Conservation (phyloP, 2,113 vertebrate species). For the Neodon shergylaensis region DNA sequence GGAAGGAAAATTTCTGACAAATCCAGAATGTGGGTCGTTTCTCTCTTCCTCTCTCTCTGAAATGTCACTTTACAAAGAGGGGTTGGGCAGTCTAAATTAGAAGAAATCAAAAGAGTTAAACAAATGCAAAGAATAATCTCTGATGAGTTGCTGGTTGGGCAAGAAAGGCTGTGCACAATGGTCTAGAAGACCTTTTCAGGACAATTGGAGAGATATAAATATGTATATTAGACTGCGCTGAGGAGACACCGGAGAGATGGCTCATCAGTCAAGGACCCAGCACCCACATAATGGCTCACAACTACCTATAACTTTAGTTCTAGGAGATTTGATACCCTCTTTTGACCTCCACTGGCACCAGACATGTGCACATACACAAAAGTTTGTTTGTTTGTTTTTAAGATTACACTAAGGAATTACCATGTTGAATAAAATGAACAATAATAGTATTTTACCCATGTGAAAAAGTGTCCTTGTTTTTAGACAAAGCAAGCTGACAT, state of each 20-base stretch:
- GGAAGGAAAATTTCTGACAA: not conserved
- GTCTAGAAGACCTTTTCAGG: not conserved
- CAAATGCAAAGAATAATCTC: conserved; percentile 29
- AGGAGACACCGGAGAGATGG: not conserved
- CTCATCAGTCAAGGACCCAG: not conserved
- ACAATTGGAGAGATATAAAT: conserved; percentile 27
- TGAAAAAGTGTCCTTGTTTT: conserved; percentile 28
- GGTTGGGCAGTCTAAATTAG: not conserved
- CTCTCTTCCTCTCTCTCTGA: not conserved
- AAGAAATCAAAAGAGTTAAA: conserved; percentile 33
- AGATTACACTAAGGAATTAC: conserved; percentile 32
- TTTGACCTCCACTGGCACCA: not conserved
- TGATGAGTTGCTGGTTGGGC: not conserved
- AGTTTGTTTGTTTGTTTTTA: not conserved
- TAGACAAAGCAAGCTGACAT: not conserved
- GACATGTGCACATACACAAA: not conserved
- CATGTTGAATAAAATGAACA: conserved; percentile 8
- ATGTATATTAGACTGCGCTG: not conserved
- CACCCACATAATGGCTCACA: not conserved
- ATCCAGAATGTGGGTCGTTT: conserved; percentile 42
- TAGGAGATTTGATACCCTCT: not conserved
- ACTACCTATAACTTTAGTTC: not conserved
- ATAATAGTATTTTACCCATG: not conserved
- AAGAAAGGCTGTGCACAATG: not conserved
- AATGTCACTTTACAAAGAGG: conserved; percentile 24